Evolutionary conservation across 1,140 invertebrate genomes (phyloP).

Genomic region (Psix sp.): DNA sequence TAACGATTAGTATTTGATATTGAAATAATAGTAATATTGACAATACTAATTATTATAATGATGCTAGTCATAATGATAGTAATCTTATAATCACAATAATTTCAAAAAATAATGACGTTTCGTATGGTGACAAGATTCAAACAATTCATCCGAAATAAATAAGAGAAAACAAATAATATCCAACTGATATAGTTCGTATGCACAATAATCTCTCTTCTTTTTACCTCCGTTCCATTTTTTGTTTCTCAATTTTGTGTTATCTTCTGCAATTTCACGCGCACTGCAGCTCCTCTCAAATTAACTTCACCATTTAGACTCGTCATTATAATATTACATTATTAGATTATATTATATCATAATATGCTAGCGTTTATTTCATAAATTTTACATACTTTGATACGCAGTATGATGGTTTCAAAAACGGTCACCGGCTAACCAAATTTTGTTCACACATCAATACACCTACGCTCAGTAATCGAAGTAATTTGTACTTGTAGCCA

Average conservation of each 20-base stretch:
- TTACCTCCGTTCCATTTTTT: slow-evolving; percentile 3
- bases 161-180: slow-evolving; percentile 57
- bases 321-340: slow-evolving; percentile 79
- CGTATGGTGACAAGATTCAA: slow-evolving; percentile 70
- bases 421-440: slow-evolving; percentile 78
- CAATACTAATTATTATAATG: slow-evolving; percentile 60
- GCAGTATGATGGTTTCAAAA: slow-evolving; percentile 78
- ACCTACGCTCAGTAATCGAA: slow-evolving; percentile 78
- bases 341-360: slow-evolving; percentile 78
- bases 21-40: slow-evolving; percentile 62
- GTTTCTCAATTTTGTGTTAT: slow-evolving; percentile 30
- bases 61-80: slow-evolving; percentile 66
- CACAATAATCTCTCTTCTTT: slow-evolving; percentile 73
- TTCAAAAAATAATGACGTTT: slow-evolving; percentile 67
- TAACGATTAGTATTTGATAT: slow-evolving; percentile 67
- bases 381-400: slow-evolving; percentile 79
- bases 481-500: slow-evolving; percentile 79
- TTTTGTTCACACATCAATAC: slow-evolving; percentile 79
- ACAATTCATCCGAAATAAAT: slow-evolving; percentile 58
- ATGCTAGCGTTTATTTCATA: slow-evolving; percentile 78
- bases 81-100: slow-evolving; percentile 66
- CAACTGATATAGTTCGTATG: slow-evolving; percentile 72
- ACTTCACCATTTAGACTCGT: slow-evolving; percentile 78
- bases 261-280: slow-evolving; percentile 74
- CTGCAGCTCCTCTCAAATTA: slow-evolving; percentile 74